A percentile compares a stretch with the other conserved stretches of the same genome.
Conservation (phyloP, 1,140 invertebrate species). For the Aphelinus certus region DNA sequence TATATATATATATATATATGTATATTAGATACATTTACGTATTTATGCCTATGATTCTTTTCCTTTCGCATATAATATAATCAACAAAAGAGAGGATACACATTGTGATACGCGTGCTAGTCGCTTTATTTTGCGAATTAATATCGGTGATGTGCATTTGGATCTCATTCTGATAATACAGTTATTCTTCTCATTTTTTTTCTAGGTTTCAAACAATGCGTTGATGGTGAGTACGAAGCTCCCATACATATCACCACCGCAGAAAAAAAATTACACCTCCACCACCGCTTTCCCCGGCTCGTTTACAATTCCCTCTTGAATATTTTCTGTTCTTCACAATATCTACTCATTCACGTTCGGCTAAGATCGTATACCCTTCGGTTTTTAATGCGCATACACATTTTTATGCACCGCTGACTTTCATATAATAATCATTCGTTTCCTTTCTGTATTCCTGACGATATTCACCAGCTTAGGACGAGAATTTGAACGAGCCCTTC, state of each 20-base stretch:
- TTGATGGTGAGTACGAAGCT: too few species aligned
- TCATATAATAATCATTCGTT: background rate
- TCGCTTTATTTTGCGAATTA: background rate
- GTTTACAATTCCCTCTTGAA: constrained; percentile 32
- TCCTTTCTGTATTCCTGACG: background rate
- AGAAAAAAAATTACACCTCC: constrained; percentile 28
- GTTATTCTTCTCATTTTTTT: too few species aligned
- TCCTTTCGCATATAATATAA: background rate
- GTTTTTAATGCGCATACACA: too few species aligned
- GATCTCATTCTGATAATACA: too few species aligned
- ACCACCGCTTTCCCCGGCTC: constrained; percentile 49
- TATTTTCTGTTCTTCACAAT: constrained; percentile 20
- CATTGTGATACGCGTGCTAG: constrained; percentile 2
- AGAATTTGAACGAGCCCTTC: constrained; percentile 23
- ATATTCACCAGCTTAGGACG: background rate
- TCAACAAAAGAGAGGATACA: constrained; percentile 20
- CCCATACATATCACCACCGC: background rate
- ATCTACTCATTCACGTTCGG: constrained; percentile 1
- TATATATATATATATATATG: constrained; percentile 15
- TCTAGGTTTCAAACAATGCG: too few species aligned
- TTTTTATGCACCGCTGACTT: background rate
- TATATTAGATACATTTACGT: background rate
- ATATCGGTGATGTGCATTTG: too few species aligned
- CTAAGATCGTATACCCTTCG: too few species aligned
- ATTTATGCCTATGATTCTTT: too few species aligned